Percentiles rank a stretch among this genome's conserved stretches.
Evolutionary conservation across 2,113 vertebrate genomes (phyloP).

Genomic region (Poecile atricapillus): DNA sequence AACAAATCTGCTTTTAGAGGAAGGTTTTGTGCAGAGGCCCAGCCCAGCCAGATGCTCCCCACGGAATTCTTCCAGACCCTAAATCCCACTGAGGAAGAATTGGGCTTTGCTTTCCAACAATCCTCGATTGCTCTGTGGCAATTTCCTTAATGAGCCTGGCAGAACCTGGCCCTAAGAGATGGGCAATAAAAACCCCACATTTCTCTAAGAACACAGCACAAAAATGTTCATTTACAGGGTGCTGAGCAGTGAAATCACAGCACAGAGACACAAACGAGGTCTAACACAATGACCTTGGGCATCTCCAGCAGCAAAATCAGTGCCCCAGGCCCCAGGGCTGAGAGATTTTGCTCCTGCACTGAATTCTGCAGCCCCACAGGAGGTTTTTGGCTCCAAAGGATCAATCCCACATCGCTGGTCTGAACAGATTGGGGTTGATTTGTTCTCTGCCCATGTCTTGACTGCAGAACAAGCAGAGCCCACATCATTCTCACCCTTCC

Average conservation of each 20-base stretch:
- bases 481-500: background rate
- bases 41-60: background rate
- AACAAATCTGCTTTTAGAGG: background rate
- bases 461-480: background rate
- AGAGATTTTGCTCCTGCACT: background rate
- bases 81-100: background rate
- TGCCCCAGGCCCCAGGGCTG: background rate
- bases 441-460: accelerated
- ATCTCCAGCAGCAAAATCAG: background rate
- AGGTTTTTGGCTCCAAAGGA: background rate
- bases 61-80: background rate
- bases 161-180: background rate
- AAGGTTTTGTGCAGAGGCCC: background rate
- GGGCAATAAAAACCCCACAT: background rate
- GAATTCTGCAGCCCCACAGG: background rate
- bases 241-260: background rate
- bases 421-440: background rate
- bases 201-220: background rate
- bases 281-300: accelerated
- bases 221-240: background rate
- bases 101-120: background rate
- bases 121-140: background rate
- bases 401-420: accelerated
- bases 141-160: background rate
- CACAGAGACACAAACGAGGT: background rate